Evolutionary conservation across 1,140 invertebrate genomes (phyloP).

Genomic region (Macrobrachium nipponense): DNA sequence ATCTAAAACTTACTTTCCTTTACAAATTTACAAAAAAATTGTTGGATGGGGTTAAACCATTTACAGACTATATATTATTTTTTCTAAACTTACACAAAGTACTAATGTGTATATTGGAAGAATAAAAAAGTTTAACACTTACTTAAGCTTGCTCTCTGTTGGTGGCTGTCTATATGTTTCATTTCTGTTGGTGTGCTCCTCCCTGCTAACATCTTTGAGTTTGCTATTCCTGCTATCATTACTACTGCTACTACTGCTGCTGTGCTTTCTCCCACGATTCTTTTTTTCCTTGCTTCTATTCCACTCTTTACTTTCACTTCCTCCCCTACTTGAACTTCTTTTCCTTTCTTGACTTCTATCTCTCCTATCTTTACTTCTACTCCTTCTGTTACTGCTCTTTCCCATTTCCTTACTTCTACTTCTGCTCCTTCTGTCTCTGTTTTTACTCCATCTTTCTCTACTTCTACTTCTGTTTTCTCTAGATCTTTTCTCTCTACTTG

Average conservation of each 20-base stretch:
- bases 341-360: neutral
- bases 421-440: neutral
- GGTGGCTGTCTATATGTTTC: neutral
- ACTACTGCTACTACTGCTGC: neutral
- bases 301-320: neutral
- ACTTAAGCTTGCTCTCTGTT: slow-evolving; percentile 4
- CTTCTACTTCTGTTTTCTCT: neutral
- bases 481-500: slow-evolving; percentile 40
- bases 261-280: neutral
- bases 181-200: slow-evolving; percentile 8
- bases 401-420: neutral
- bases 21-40: too few relatives aligned
- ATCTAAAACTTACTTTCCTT: too few relatives aligned
- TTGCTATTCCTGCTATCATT: slow-evolving; percentile 62
- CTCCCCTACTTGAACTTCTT: neutral
- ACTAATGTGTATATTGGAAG: too few relatives aligned
- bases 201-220: slow-evolving; percentile 67
- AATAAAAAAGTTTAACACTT: neutral
- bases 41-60: too few relatives aligned
- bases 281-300: slow-evolving; percentile 17
- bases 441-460: neutral
- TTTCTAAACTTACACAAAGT: neutral
- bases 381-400: neutral
- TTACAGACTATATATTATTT: too few relatives aligned
- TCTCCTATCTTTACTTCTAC: neutral